These are phyloP conservation scores for Cyprinodon diabolis DNA, from an alignment of 2,797 vertebrate genomes.

Conservation along the genomic window DNA sequence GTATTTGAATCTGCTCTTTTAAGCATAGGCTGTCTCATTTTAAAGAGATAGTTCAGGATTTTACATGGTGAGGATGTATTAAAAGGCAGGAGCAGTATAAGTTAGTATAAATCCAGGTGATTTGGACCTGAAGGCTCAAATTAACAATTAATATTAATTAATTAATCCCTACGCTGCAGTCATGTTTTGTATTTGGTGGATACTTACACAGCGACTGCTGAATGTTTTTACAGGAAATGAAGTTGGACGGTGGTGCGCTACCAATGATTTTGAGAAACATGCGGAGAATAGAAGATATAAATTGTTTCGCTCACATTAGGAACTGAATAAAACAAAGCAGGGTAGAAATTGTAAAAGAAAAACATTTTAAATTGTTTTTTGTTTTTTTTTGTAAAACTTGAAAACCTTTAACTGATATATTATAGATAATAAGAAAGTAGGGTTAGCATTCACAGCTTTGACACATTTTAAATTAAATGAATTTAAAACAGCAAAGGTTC, in stretches of 20 bases:
- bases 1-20: slow-evolving; percentile 38
- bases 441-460: neutral
- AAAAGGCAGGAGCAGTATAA: neutral
- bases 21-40: slow-evolving; percentile 15
- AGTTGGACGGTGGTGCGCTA: neutral
- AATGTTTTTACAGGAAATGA: neutral
- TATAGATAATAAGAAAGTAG: neutral
- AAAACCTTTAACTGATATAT: no score
- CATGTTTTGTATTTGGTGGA: neutral
- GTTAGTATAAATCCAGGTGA: neutral
- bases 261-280: neutral
- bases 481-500: neutral
- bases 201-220: neutral
- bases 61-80: neutral
- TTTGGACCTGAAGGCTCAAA: neutral
- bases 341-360: neutral
- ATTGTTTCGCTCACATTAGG: neutral
- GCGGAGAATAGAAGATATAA: neutral
- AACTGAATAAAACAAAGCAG: neutral
- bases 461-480: neutral
- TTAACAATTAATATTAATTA: neutral
- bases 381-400: no score
- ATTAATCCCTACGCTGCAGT: neutral
- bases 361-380: neutral
- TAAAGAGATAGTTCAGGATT: neutral